Evolutionary conservation across 92 coral and sea anemone genomes (phyloP).

Genomic region (Zoanthus sansibaricus): DNA sequence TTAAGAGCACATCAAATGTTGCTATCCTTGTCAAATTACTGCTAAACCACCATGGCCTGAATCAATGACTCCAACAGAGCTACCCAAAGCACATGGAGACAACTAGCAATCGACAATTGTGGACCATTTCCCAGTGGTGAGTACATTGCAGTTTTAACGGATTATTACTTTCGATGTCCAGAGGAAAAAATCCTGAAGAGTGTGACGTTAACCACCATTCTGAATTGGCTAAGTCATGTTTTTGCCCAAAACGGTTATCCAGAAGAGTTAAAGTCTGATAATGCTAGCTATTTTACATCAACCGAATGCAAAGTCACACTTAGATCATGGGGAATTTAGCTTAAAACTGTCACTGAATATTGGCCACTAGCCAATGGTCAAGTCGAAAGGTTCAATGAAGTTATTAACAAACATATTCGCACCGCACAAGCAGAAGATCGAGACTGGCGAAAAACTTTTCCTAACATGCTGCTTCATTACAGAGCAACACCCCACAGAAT

Average conservation of each 20-base stretch:
- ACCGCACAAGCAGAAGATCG: background rate
- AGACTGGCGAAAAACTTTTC: conserved; percentile 5
- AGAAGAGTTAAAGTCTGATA: conserved; percentile 33
- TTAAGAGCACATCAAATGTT: conserved; percentile 28
- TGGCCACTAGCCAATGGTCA: conserved; percentile 75
- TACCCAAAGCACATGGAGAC: conserved; percentile 36
- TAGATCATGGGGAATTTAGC: conserved; percentile 37
- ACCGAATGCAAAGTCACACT: conserved; percentile 27
- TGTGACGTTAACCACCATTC: conserved; percentile 12
- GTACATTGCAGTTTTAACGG: conserved; percentile 18
- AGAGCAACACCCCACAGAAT: conserved; percentile 58
- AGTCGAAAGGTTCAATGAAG: conserved; percentile 30
- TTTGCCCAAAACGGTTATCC: conserved; percentile 40
- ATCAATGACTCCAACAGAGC: conserved; percentile 36
- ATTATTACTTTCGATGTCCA: too few relatives aligned
- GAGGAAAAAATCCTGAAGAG: too few relatives aligned
- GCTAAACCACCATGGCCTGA: conserved; percentile 28
- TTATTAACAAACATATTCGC: background rate
- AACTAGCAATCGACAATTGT: background rate
- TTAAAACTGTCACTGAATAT: conserved; percentile 34
- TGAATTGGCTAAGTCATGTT: background rate
- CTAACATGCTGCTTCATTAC: conserved; percentile 42
- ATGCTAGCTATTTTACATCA: conserved; percentile 51
- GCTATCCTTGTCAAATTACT: conserved; percentile 1
- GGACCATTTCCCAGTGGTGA: too few relatives aligned